A percentile compares a stretch with the other conserved stretches of the same genome.
phyloP scores from a whole-genome alignment of 1,140 invertebrate genomes.

The Octopus bimaculoides region DNA sequence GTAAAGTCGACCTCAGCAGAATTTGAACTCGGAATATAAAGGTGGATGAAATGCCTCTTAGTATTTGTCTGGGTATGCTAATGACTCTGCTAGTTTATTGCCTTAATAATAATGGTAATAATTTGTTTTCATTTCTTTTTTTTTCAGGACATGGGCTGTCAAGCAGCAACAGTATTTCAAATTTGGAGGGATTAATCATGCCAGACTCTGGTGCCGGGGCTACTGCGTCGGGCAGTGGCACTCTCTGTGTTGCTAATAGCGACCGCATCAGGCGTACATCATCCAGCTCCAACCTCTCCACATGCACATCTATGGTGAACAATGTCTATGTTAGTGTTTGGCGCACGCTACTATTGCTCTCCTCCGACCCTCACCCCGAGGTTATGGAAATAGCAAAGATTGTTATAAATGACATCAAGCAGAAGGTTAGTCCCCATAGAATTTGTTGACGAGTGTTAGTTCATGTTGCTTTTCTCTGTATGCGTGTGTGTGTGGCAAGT shows the following conservation, averaged over 20 bases:
- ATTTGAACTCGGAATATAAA: too few relatives aligned
- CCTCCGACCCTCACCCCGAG: conserved; percentile 80
- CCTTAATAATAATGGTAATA: too few relatives aligned
- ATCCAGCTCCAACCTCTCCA: conserved; percentile 39
- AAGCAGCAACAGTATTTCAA: conserved; percentile 6
- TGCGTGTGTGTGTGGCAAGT: too few relatives aligned
- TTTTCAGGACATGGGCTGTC: conserved; percentile 4
- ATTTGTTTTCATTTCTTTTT: too few relatives aligned
- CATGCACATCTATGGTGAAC: conserved; percentile 26
- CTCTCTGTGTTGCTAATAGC: background rate
- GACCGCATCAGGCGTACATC: conserved; percentile 36
- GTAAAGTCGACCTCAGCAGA: too few relatives aligned
- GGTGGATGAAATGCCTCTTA: too few relatives aligned
- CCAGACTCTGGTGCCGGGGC: background rate
- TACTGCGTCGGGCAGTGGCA: background rate
- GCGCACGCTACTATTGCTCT: conserved; percentile 72
- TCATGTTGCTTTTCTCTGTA: too few relatives aligned
- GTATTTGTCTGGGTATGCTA: too few relatives aligned
- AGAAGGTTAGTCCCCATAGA: conserved; percentile 63
- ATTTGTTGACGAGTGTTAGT: too few relatives aligned
- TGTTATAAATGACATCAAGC: conserved; percentile 74
- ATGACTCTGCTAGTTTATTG: too few relatives aligned
- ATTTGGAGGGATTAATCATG: background rate
- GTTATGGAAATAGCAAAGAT: conserved; percentile 74
- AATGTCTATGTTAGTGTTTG: conserved; percentile 83